Evolutionary conservation across 2,888 invertebrate species (phyloP).

Genomic region (Odontothrips loti): DNA sequence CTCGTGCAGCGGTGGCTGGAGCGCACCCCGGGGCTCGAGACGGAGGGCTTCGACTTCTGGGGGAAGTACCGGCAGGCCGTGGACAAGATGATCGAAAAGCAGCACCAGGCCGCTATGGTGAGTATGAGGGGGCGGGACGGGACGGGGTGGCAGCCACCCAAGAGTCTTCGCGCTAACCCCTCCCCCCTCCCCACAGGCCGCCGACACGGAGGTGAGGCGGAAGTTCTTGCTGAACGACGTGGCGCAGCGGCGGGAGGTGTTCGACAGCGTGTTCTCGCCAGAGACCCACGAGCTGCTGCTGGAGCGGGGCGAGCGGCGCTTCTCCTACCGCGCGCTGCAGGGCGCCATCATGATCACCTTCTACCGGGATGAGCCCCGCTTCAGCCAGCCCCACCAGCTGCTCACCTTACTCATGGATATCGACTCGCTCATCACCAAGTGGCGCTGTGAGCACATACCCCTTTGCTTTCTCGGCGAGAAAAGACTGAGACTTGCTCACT

Average conservation of each 20-base stretch:
- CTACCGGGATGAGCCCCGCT: slow-evolving; percentile 94
- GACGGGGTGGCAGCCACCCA: slow-evolving; percentile 29
- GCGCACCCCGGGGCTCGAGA: slow-evolving; percentile 86
- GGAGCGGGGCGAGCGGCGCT: slow-evolving; percentile 78
- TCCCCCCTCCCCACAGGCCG: slow-evolving; percentile 49
- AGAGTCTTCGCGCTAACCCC: not conserved
- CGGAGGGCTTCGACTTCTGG: slow-evolving; percentile 89
- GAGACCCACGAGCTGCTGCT: slow-evolving; percentile 77
- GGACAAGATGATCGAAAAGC: slow-evolving; percentile 63
- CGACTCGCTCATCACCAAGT: slow-evolving; percentile 96
- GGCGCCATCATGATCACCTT: slow-evolving; percentile 98
- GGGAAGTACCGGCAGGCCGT: slow-evolving; percentile 77
- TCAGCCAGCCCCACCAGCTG: slow-evolving; percentile 96
- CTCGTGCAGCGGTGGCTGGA: slow-evolving; percentile 92
- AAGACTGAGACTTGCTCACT: no score
- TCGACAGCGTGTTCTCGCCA: slow-evolving; percentile 84
- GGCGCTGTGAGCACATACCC: slow-evolving; percentile 84
- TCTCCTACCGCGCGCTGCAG: slow-evolving; percentile 87
- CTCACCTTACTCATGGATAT: slow-evolving; percentile 94
- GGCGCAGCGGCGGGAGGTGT: slow-evolving; percentile 75
- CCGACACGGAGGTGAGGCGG: slow-evolving; percentile 58
- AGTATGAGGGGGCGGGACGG: slow-evolving; percentile 35
- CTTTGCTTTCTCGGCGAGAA: slow-evolving; percentile 15
- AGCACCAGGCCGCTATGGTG: slow-evolving; percentile 61
- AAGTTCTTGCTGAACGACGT: slow-evolving; percentile 67